Evolutionary conservation across 2,888 invertebrate genomes (phyloP).

Genomic region (Drosophila mimetica): DNA sequence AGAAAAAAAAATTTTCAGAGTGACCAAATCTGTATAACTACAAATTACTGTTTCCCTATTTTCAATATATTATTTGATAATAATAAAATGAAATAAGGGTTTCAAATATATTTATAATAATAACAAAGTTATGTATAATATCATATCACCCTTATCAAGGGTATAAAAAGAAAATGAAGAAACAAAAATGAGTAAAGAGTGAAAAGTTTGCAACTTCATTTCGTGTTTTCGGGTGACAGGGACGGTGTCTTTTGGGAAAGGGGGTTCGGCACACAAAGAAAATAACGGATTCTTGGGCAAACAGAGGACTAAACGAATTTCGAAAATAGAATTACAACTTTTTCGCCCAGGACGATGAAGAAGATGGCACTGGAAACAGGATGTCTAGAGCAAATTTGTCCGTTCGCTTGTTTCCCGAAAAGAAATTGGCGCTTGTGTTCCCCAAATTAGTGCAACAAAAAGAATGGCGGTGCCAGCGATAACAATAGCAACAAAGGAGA

Average conservation of each 20-base stretch:
- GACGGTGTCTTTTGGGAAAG: slow-evolving; percentile 12
- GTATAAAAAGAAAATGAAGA: slow-evolving; percentile 41
- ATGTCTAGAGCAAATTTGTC: slow-evolving; percentile 67
- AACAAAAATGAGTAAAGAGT: slow-evolving; percentile 31
- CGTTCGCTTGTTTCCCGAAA: slow-evolving; percentile 27
- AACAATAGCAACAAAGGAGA: slow-evolving; percentile 17
- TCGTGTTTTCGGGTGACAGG: slow-evolving; percentile 42
- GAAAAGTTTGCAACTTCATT: slow-evolving; percentile 76
- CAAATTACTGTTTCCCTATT: too few species aligned
- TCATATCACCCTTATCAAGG: neutral
- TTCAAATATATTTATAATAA: too few species aligned
- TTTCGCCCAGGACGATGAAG: slow-evolving; percentile 54
- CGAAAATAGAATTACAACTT: slow-evolving; percentile 80
- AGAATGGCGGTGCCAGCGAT: slow-evolving; percentile 35
- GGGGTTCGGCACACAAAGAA: slow-evolving; percentile 58
- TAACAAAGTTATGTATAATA: too few species aligned
- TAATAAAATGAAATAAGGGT: too few species aligned
- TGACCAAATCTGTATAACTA: too few species aligned
- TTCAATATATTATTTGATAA: too few species aligned
- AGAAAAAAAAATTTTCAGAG: too few species aligned
- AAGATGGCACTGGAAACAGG: slow-evolving; percentile 37
- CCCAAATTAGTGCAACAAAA: slow-evolving; percentile 68
- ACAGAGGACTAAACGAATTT: slow-evolving; percentile 79
- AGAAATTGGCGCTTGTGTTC: slow-evolving; percentile 29
- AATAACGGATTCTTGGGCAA: slow-evolving; percentile 79